phyloP scores from a whole-genome alignment of 1,140 invertebrate genomes.

The Brachionus manjavacas region DNA sequence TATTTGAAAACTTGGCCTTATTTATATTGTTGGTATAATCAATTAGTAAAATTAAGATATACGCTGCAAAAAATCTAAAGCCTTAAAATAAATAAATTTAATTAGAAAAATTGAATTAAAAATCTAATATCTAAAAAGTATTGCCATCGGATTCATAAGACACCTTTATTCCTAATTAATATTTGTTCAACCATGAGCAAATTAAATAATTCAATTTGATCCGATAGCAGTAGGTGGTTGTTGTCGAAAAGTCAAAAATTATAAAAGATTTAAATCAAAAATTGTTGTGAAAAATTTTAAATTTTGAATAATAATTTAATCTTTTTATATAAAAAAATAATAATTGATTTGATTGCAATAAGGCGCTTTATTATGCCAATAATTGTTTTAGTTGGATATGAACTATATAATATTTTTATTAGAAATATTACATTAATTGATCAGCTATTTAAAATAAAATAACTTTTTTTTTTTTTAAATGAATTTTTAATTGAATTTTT shows the following conservation, averaged over 20 bases:
- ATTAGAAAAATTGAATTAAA: background rate
- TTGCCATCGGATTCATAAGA: background rate
- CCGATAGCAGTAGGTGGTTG: background rate
- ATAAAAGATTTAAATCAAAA: background rate
- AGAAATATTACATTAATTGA: too few species aligned
- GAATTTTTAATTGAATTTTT: too few species aligned
- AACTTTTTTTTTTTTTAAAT: too few species aligned
- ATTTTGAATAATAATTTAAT: background rate
- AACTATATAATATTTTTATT: too few species aligned
- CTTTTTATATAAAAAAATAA: background rate
- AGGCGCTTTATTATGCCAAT: too few species aligned
- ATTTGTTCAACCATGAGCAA: background rate
- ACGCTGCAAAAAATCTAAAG: background rate
- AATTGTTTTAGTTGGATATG: too few species aligned
- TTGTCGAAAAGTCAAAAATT: background rate
- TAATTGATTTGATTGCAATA: too few species aligned
- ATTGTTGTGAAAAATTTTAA: background rate
- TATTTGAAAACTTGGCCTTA: background rate
- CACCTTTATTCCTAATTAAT: background rate
- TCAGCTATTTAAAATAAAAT: too few species aligned
- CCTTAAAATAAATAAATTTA: constrained; percentile 1
- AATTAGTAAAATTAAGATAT: background rate
- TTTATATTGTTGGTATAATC: background rate
- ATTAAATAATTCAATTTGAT: background rate
- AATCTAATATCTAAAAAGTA: background rate